Percentiles rank a stretch among this genome's conserved stretches.
These are phyloP conservation scores for Bombus pascuorum DNA, from an alignment of 1,140 invertebrate species.

Conservation along the genomic window DNA sequence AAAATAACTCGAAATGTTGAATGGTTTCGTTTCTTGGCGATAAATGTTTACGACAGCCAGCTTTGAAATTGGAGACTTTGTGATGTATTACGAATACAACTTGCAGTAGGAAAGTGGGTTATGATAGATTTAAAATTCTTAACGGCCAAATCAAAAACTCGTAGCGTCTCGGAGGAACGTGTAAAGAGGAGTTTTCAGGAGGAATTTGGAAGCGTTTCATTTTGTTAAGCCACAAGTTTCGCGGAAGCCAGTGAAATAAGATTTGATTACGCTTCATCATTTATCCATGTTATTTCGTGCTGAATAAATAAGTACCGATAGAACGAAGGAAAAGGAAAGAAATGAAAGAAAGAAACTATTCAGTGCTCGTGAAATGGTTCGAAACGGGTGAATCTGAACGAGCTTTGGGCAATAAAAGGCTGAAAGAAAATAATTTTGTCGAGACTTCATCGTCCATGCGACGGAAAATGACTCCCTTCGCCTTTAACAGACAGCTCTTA, in stretches of 20 bases:
- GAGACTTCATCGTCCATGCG: background rate
- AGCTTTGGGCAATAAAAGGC: constrained; percentile 43
- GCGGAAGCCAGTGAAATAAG: background rate
- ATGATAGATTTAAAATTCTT: constrained; percentile 1
- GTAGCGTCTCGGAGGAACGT: background rate
- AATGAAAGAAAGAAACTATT: background rate
- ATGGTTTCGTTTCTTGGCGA: background rate
- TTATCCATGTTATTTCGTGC: background rate
- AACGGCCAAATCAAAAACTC: background rate
- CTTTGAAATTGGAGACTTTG: background rate
- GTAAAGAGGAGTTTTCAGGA: background rate
- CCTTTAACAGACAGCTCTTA: constrained; percentile 36
- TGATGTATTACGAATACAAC: background rate
- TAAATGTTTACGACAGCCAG: background rate
- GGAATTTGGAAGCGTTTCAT: too few relatives aligned
- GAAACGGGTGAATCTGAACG: constrained; percentile 17
- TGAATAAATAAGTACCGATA: background rate
- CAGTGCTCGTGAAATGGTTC: constrained; percentile 5
- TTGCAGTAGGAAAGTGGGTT: background rate
- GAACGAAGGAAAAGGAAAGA: background rate
- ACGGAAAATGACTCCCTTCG: constrained; percentile 43
- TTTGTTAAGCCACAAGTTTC: background rate
- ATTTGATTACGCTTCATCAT: background rate
- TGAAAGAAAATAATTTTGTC: constrained; percentile 57
- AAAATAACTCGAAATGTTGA: too few relatives aligned